phyloP scores from a whole-genome alignment of 2,888 invertebrate genomes.

The Scrobipalpa atriplicella region DNA sequence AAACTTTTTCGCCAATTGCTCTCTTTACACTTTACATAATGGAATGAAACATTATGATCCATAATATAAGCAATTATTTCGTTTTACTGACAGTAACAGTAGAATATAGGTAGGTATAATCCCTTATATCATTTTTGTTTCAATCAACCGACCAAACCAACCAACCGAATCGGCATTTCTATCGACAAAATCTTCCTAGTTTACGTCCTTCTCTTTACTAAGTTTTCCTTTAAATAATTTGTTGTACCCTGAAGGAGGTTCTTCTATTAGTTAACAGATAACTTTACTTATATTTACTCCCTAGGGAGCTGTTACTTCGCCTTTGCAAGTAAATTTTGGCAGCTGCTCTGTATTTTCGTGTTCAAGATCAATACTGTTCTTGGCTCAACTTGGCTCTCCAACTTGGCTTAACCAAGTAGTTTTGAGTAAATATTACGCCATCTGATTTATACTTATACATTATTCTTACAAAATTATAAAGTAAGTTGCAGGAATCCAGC shows the following conservation, averaged over 20 bases:
- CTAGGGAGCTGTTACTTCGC: background rate
- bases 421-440: background rate
- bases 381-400: too few relatives aligned
- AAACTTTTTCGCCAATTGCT: too few relatives aligned
- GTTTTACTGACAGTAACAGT: too few relatives aligned
- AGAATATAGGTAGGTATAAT: too few relatives aligned
- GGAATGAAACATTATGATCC: too few relatives aligned
- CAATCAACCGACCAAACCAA: too few relatives aligned
- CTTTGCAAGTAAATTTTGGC: background rate
- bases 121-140: too few relatives aligned
- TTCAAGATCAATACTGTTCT: background rate
- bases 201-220: background rate
- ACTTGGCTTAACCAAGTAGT: background rate
- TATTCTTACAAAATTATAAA: background rate
- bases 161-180: too few relatives aligned
- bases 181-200: too few relatives aligned
- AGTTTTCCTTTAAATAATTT: background rate
- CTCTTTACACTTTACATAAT: too few relatives aligned
- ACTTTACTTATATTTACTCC: background rate
- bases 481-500: background rate
- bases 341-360: background rate
- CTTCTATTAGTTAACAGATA: background rate
- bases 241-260: background rate
- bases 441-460: background rate
- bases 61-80: too few relatives aligned